Conservation (phyloP, 2,888 invertebrate genomes). For the Phasia obesa region DNA sequence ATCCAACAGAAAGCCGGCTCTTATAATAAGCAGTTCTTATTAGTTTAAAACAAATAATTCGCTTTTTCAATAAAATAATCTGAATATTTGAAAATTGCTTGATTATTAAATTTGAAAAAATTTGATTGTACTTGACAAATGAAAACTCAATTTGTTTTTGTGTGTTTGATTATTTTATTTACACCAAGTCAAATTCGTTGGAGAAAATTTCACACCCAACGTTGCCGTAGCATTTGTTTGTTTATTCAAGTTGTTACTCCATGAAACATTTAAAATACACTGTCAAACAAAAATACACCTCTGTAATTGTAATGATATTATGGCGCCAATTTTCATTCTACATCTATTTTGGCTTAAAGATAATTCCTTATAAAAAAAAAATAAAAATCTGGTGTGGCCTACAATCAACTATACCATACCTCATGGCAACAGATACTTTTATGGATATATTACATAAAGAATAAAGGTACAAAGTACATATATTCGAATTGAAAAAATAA, state of each 20-base stretch:
- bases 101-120: conserved; percentile 35
- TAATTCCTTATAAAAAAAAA: no score
- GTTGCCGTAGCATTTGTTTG: conserved; percentile 61
- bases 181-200: conserved; percentile 27
- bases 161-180: conserved; percentile 1
- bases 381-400: no score
- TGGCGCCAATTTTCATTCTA: no score
- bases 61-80: background rate
- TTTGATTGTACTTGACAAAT: conserved; percentile 40
- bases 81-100: background rate
- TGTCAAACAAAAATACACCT: no score
- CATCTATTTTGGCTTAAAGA: no score
- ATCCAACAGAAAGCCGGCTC: no score
- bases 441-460: no score
- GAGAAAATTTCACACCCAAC: conserved; percentile 28
- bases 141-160: conserved; percentile 13
- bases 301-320: no score
- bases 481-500: no score
- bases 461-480: no score
- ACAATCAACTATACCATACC: no score
- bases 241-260: conserved; percentile 45
- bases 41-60: background rate
- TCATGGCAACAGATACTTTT: no score
- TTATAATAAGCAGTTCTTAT: background rate
- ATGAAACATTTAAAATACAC: conserved; percentile 8